A percentile compares a stretch with the other conserved stretches of the same genome.
Evolutionary conservation across 2,888 invertebrate species (phyloP).

Genomic region (Alentia gelatinosa): DNA sequence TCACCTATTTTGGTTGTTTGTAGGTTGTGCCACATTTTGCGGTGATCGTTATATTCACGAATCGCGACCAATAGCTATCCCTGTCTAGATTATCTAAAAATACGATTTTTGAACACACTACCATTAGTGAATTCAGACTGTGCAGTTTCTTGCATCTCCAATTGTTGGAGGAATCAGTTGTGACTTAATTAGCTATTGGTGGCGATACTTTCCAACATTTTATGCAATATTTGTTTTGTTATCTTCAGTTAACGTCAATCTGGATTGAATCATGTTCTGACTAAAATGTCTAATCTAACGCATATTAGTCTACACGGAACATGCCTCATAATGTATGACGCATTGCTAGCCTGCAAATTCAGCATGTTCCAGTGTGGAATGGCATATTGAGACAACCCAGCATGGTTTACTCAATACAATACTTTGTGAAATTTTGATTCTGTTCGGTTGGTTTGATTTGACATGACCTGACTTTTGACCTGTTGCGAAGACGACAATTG

Average conservation of each 20-base stretch:
- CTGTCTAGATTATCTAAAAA: too few relatives aligned
- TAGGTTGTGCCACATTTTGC: background rate
- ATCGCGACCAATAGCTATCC: conserved; percentile 15
- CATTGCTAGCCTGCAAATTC: background rate
- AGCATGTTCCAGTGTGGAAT: background rate
- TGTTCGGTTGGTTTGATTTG: background rate
- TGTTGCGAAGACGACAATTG: background rate
- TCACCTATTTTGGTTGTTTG: conserved; percentile 8
- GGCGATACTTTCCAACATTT: background rate
- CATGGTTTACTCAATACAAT: background rate
- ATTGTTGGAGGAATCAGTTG: too few relatives aligned
- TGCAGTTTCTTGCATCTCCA: too few relatives aligned
- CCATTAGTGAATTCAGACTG: too few relatives aligned
- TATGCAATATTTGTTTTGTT: background rate
- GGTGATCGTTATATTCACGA: background rate
- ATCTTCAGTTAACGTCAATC: background rate
- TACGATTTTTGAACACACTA: too few relatives aligned
- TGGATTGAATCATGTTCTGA: background rate
- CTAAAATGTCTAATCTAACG: background rate
- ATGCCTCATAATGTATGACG: background rate
- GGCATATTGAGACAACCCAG: background rate
- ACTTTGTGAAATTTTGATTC: background rate
- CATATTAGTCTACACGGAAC: background rate
- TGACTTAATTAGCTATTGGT: background rate
- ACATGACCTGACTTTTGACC: background rate